Conservation (phyloP, 2,888 invertebrate genomes). For the Incurvaria masculella region DNA sequence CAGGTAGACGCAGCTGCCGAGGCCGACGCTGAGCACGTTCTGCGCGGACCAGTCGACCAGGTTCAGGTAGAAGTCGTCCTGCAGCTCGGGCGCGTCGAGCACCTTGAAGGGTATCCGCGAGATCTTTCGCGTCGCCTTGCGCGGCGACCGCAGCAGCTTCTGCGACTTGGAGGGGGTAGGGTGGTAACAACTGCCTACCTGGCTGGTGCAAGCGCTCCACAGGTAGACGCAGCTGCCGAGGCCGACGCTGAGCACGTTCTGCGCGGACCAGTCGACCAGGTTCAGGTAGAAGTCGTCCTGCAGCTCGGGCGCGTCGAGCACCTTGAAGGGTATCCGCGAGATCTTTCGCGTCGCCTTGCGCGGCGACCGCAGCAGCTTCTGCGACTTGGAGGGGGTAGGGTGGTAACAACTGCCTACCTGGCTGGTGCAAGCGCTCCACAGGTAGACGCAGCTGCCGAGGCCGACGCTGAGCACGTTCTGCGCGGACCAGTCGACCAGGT, state of each 20-base stretch:
- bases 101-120: conserved; percentile 98
- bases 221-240: conserved; percentile 96
- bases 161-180: conserved; percentile 97
- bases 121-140: conserved; percentile 98
- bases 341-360: conserved; percentile 98
- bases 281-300: conserved; percentile 99
- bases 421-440: conserved; percentile 99
- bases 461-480: conserved; percentile 98
- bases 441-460: conserved; percentile 94
- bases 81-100: conserved; percentile 92
- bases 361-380: conserved; percentile 90
- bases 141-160: conserved; percentile 87
- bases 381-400: no score
- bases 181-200: no score
- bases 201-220: conserved; percentile 99
- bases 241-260: conserved; percentile 97
- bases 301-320: conserved; percentile 92
- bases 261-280: conserved; percentile 98
- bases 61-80: conserved; percentile 99
- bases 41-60: conserved; percentile 99
- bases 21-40: conserved; percentile 96
- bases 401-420: no score
- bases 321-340: conserved; percentile 97
- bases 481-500: conserved; percentile 99
- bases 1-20: conserved; percentile 96